A percentile compares a stretch with the other conserved stretches of the same genome.
Conservation (phyloP, 2,113 vertebrate genomes). For the Eidolon helvum region DNA sequence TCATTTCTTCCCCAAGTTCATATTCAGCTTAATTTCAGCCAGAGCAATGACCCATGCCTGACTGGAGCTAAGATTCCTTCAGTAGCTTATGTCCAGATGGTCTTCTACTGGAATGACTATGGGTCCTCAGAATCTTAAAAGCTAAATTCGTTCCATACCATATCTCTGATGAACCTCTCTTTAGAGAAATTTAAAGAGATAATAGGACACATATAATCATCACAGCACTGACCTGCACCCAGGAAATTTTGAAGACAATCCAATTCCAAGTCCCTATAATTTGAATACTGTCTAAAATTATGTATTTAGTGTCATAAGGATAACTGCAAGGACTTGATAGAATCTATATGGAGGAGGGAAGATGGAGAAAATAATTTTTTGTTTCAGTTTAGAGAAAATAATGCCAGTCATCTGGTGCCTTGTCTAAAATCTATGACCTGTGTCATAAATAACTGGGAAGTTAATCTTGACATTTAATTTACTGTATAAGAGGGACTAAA, state of each 20-base stretch:
- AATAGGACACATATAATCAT: neutral
- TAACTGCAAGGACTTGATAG: neutral
- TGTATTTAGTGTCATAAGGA: neutral
- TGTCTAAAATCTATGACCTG: neutral
- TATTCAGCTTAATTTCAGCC: conserved; percentile 2
- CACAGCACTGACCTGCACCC: neutral
- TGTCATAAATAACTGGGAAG: neutral
- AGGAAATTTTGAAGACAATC: neutral
- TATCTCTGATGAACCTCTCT: neutral
- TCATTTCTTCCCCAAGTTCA: conserved; percentile 31
- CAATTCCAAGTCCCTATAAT: neutral
- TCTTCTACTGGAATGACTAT: neutral
- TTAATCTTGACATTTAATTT: neutral
- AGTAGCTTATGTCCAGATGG: neutral
- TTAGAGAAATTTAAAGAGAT: conserved; percentile 14
- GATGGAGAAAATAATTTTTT: neutral
- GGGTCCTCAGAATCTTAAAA: neutral
- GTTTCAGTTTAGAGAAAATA: neutral
- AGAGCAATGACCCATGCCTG: neutral
- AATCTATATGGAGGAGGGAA: neutral
- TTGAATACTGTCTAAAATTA: neutral
- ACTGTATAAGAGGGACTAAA: neutral
- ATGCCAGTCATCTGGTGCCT: neutral
- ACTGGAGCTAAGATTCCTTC: neutral
- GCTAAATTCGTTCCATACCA: neutral